Evolutionary conservation across 2,888 invertebrate species (phyloP).

Genomic region (Chrysina gloriosa): DNA sequence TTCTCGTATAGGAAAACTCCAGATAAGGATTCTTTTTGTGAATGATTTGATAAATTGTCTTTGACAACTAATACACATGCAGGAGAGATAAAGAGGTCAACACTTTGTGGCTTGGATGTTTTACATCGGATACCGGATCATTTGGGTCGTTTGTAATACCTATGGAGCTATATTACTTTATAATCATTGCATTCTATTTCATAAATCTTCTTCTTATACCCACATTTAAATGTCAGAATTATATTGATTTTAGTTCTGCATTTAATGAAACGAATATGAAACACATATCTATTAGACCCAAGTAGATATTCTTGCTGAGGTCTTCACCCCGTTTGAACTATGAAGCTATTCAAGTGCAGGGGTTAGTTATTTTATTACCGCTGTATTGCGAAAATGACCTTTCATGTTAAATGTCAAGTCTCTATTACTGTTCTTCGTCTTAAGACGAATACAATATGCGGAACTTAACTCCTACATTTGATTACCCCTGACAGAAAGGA

Average conservation of each 20-base stretch:
- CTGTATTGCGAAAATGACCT: conserved; percentile 49
- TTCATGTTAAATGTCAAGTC: conserved; percentile 49
- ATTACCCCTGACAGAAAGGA: conserved; percentile 18
- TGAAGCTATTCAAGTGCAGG: conserved; percentile 44
- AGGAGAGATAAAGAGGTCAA: no score
- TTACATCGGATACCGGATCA: no score
- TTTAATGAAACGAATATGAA: conserved; percentile 16
- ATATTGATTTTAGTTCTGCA: conserved; percentile 8
- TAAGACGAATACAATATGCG: conserved; percentile 41
- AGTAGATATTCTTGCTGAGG: conserved; percentile 34
- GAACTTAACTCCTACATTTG: conserved; percentile 40
- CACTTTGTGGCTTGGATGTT: no score
- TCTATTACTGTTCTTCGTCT: conserved; percentile 39
- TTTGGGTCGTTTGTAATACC: not conserved
- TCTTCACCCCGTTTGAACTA: conserved; percentile 45
- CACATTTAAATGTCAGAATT: not conserved
- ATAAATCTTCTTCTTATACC: not conserved
- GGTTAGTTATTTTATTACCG: conserved; percentile 49
- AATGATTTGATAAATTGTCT: conserved; percentile 39
- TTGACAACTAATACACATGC: conserved; percentile 11
- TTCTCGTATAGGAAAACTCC: conserved; percentile 31
- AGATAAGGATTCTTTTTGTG: conserved; percentile 39
- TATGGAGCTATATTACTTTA: no score
- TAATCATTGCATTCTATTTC: not conserved
- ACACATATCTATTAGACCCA: conserved; percentile 28